phyloP scores from a whole-genome alignment of 2,113 vertebrate species.

The Ophthalmolycus amberensis region DNA sequence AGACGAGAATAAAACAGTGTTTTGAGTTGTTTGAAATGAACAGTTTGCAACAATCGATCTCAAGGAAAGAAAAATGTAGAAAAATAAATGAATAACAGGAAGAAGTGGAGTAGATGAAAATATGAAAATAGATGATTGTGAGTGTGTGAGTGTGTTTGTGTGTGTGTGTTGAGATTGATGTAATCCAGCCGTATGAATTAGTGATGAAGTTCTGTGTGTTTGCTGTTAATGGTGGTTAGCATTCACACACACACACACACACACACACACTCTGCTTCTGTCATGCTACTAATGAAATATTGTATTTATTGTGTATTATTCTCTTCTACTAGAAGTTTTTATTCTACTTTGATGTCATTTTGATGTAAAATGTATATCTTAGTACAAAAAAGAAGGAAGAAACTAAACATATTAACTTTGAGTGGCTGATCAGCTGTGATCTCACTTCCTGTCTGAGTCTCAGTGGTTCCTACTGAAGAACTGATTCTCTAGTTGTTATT shows the following conservation, averaged over 20 bases:
- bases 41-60: not conserved
- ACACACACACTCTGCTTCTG: constrained; percentile 25
- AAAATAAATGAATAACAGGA: not conserved
- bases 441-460: constrained; percentile 5
- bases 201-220: constrained; percentile 76
- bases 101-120: not conserved
- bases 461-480: not conserved
- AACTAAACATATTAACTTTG: not conserved
- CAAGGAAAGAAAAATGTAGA: not conserved
- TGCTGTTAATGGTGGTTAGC: constrained; percentile 61
- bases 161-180: constrained; percentile 44
- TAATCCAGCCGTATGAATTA: constrained; percentile 68
- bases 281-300: not conserved
- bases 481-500: not conserved
- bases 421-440: constrained; percentile 5
- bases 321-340: not conserved
- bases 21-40: not conserved
- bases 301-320: not conserved
- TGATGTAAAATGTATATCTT: not conserved
- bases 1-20: not conserved
- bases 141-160: not conserved
- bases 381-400: not conserved
- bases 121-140: not conserved
- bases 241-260: constrained; percentile 18
- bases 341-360: not conserved